A percentile compares a stretch with the other conserved stretches of the same genome.
These are phyloP conservation scores for Acropternis orthonyx DNA, from an alignment of 2,797 vertebrate genomes.

Conservation along the genomic window DNA sequence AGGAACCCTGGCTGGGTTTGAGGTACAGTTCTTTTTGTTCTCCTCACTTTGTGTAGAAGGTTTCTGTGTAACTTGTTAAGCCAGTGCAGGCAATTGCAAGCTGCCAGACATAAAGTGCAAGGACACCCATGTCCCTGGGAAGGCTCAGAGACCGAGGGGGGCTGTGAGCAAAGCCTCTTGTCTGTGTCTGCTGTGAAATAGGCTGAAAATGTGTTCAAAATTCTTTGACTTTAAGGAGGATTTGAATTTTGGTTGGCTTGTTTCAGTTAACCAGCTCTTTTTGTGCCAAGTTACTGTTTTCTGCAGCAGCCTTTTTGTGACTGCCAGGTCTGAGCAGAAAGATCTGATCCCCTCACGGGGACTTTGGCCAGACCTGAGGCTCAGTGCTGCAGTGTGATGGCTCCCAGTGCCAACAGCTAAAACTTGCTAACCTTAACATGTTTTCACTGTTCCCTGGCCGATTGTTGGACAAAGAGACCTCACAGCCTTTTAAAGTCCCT, in stretches of 20 bases:
- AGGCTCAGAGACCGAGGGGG: background rate
- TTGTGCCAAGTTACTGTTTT: background rate
- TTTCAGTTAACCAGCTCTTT: background rate
- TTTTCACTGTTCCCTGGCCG: background rate
- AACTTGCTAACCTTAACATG: background rate
- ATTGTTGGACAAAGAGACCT: background rate
- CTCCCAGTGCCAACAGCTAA: background rate
- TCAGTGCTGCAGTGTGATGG: accelerated
- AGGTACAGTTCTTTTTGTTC: background rate
- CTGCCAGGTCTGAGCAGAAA: background rate
- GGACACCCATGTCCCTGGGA: background rate
- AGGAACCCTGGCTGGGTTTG: background rate
- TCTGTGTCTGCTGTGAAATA: background rate
- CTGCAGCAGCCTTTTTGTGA: background rate
- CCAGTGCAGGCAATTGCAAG: background rate
- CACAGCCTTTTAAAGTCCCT: background rate
- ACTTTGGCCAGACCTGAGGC: background rate
- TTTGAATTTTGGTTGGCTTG: background rate
- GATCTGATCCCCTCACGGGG: background rate
- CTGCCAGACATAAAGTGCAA: background rate
- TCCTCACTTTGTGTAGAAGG: background rate
- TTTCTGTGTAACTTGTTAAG: background rate
- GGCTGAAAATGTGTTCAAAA: background rate
- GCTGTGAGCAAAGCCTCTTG: background rate
- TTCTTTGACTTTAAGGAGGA: background rate